Base-by-base conservation (phyloP, 1,140 invertebrate genomes). In the Drosophila paulistorum region DNA sequence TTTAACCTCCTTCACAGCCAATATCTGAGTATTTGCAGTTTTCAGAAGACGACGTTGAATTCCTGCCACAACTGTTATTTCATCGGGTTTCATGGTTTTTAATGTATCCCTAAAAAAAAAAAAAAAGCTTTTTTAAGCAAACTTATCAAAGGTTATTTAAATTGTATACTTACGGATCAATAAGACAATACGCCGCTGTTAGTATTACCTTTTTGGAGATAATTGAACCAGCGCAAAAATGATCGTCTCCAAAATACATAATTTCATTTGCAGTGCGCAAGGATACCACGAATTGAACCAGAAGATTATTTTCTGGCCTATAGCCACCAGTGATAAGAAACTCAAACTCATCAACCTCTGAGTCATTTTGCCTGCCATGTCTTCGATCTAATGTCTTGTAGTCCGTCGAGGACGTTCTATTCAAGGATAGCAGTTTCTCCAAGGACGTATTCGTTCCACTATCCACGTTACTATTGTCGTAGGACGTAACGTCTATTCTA, bases 101-200 rank as follows among this genome's bases (percentile, higher is more conserved):
- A 0, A 1, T 3, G 17, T 17, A 17, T 0, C 0, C 26, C 0
- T n/a, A 14, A 17, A 42, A 17, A 23, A 14, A 17, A 42, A 17
- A 23, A 35, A 26, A 48, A 5, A 0, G 26, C 26, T 26, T 5
- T 26, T 26, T 26, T 0, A 26, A 26, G 3, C 26, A 26, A 26
- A 26, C 26, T 0, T 5, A 26, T 26, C 2, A 4, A 26, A 26
- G 26, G 5, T 26, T 26, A 26, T 5, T 26, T 26, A 5, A 0
- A 26, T 26, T 26, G 26, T 3, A 5, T 5, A 26, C 26, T 26
- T 26, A 26, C 26, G 17, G 1, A 5, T 5, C 17, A 26, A 4
- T 5, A n/a, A 26, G 86, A 54, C 89, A 91, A 63, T 91, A 89
- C 0, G 73, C 89, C 6, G 90, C 84, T 1, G 90, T 86, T 1